Conservation (phyloP, 2,113 vertebrate genomes). For the Rhinoderma darwinii region DNA sequence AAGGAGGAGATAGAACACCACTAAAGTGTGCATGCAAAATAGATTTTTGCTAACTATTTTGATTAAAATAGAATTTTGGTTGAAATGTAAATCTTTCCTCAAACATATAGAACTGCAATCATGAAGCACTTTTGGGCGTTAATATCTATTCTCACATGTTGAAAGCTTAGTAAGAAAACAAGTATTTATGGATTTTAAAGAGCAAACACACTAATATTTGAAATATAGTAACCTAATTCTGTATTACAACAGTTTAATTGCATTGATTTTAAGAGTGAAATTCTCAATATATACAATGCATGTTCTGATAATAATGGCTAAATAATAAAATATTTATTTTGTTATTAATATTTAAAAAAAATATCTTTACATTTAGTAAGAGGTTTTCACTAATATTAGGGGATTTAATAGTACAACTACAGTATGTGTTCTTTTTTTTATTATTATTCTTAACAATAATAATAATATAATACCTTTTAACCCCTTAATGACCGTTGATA, state of each 20-base stretch:
- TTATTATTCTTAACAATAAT: too few relatives aligned
- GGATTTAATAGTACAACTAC: too few relatives aligned
- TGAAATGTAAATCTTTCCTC: background rate
- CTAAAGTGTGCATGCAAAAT: conserved; percentile 64
- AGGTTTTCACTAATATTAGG: too few relatives aligned
- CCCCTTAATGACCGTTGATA: too few relatives aligned
- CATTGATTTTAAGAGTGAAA: background rate
- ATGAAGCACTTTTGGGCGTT: background rate
- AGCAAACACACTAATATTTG: background rate
- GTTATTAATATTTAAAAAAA: too few relatives aligned
- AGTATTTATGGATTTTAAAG: background rate
- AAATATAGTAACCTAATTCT: background rate
- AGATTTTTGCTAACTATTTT: conserved; percentile 40
- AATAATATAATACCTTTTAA: too few relatives aligned
- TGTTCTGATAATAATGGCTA: background rate
- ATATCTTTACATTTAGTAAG: too few relatives aligned
- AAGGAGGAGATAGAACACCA: conserved; percentile 63
- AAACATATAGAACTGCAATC: background rate
- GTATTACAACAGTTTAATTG: background rate
- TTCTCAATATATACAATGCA: background rate
- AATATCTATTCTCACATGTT: background rate
- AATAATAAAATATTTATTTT: background rate
- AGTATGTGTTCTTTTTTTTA: too few relatives aligned
- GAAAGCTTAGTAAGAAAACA: background rate
- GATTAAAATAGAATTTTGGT: background rate